Percentiles rank a stretch among this genome's conserved stretches.
Conservation (phyloP, 2,888 invertebrate species). For the Apantesis nais region DNA sequence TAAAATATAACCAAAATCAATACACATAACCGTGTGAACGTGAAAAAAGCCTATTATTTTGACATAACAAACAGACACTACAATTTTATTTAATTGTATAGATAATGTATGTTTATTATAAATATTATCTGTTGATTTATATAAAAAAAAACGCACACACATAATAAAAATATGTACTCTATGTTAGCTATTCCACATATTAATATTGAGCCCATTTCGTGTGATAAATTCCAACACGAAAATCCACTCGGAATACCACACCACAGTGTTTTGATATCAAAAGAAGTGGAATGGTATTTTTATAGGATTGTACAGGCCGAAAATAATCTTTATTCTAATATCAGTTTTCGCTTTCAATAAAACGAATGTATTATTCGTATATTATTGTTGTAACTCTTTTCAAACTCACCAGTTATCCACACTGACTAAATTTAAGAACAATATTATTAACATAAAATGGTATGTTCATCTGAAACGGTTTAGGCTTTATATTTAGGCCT, state of each 20-base stretch:
- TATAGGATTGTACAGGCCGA: slow-evolving; percentile 31
- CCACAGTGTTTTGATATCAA: slow-evolving; percentile 36
- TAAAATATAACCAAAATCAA: too few species aligned
- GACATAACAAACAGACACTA: too few species aligned
- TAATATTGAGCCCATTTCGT: not conserved
- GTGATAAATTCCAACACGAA: slow-evolving; percentile 27
- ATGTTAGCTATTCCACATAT: not conserved
- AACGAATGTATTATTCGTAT: slow-evolving; percentile 24
- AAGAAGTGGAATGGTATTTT: slow-evolving; percentile 44
- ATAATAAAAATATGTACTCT: not conserved
- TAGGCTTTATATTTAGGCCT: too few species aligned
- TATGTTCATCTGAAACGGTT: too few species aligned
- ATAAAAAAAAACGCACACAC: not conserved
- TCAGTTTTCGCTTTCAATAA: slow-evolving; percentile 33
- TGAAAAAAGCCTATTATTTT: too few species aligned
- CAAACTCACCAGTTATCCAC: not conserved
- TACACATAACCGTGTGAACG: too few species aligned
- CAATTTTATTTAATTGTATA: too few species aligned
- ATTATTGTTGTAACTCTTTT: not conserved
- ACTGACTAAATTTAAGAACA: not conserved
- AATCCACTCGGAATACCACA: slow-evolving; percentile 24
- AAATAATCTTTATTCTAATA: too few species aligned
- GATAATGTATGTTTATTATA: too few species aligned
- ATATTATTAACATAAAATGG: slow-evolving; percentile 12
- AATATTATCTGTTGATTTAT: not conserved